Base-by-base conservation (phyloP, 2,113 vertebrate species). In the Eretmodus cyanostictus region DNA sequence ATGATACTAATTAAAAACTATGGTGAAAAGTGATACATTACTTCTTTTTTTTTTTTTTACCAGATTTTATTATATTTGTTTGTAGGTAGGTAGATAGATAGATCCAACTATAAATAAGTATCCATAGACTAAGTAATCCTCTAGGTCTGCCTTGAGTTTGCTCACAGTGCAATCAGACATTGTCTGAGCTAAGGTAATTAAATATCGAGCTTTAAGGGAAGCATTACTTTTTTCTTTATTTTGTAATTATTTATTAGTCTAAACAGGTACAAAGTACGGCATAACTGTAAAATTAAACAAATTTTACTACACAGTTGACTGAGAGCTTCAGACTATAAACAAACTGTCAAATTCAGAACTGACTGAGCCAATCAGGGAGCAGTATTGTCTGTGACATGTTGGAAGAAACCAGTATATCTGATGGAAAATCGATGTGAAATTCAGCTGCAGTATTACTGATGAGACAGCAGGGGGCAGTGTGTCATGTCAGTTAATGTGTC, bases 1-100 rank as follows among this genome's bases (percentile, higher is more conserved):
- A 94, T 86, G 87, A 93, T 93, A 93, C 85, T 92, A 95, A 94
- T 92, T 91, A 94, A 93, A 95, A 82, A 91, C 83, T 86, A 94
- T 84, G 86, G 42, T 90, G 22, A 91, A 92, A 86, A 59, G 5
- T 2, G 5, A 57, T 11, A 6, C 3, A 0, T 6, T 22, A 53
- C 2, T 68, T 8, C 22, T 22, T 0, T 9, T 27, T 19, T 22
- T 34, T n/a, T 57, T 59, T 66, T 19, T 14, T 2, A 24, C n/a
- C 22, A 27, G 0, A 0, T 47, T 11, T 45, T 63, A 63, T 4
- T 63, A 63, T 11, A 63, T 34, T 63, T 34, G 2, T 61, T 61
- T 61, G 57, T 57, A 27, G 10, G 3, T 53, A 10, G 6, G 1
- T 14, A 3, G 42, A 2, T 51, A 1, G 8, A 9, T 9, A 2